These are phyloP conservation scores for Amazona guildingii DNA, from an alignment of 2,113 vertebrate genomes.

Conservation along the genomic window DNA sequence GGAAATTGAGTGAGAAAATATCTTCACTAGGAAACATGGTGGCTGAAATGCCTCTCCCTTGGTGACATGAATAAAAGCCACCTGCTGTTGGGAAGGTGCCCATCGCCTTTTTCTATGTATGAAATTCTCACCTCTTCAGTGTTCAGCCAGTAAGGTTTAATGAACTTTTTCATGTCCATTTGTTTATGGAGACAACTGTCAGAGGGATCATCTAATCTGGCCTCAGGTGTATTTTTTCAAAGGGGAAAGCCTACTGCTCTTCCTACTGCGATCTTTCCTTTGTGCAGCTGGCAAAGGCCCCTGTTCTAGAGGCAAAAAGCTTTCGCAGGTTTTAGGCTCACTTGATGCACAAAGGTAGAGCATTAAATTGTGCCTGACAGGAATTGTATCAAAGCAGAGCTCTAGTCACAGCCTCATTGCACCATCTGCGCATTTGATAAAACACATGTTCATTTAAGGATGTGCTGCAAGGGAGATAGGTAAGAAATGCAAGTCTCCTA, in stretches of 20 bases:
- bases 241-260: not conserved
- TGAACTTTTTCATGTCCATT: not conserved
- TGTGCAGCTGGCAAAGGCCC: not conserved
- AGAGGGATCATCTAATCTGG: not conserved
- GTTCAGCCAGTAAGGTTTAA: not conserved
- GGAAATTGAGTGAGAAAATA: not conserved
- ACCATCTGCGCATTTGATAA: constrained; percentile 61
- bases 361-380: constrained; percentile 19
- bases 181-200: not conserved
- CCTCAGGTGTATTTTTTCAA: not conserved
- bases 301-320: not conserved
- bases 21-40: not conserved
- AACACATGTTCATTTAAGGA: constrained; percentile 46
- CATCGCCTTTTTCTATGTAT: not conserved
- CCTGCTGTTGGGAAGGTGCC: not conserved
- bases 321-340: not conserved
- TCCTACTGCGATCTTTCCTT: not conserved
- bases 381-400: constrained; percentile 45
- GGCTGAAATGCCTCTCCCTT: not conserved
- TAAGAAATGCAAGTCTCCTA: not conserved
- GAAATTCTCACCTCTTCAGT: not conserved
- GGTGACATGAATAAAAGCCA: not conserved
- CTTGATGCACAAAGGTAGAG: not conserved
- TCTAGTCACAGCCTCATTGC: constrained; percentile 59
- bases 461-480: constrained; percentile 33